Percentiles rank a stretch among this genome's conserved stretches.
These are phyloP conservation scores for Coelopa pilipes DNA, from an alignment of 2,888 invertebrate genomes.

Conservation along the genomic window DNA sequence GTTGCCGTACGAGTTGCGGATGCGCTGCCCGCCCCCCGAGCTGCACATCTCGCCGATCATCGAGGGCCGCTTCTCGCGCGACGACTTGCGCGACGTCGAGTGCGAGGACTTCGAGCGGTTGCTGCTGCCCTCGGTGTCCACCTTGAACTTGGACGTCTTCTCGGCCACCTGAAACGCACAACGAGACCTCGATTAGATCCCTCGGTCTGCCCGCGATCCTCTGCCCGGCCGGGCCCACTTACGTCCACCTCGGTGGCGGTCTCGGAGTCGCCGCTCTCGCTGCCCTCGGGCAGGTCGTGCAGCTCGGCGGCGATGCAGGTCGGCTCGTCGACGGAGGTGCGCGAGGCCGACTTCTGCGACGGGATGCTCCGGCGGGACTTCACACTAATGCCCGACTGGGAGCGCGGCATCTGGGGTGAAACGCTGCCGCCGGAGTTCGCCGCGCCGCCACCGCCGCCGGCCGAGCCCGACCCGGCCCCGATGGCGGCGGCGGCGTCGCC, in stretches of 20 bases:
- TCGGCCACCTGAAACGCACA: conserved; percentile 70
- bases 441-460: conserved; percentile 41
- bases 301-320: conserved; percentile 67
- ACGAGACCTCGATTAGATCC: background rate
- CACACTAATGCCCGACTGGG: conserved; percentile 69
- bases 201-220: background rate
- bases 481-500: conserved; percentile 53
- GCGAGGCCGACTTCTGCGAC: conserved; percentile 68
- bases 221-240: conserved; percentile 54
- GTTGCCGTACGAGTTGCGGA: conserved; percentile 67
- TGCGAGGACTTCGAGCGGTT: conserved; percentile 72
- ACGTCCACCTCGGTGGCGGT: conserved; percentile 80
- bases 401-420: conserved; percentile 67
- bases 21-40: conserved; percentile 64
- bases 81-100: conserved; percentile 77
- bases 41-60: conserved; percentile 68
- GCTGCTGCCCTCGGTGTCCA: conserved; percentile 75
- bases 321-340: conserved; percentile 70
- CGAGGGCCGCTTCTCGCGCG: conserved; percentile 71
- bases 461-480: conserved; percentile 41
- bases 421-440: conserved; percentile 56
- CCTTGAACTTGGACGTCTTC: conserved; percentile 80
- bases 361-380: conserved; percentile 70
- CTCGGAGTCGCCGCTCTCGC: conserved; percentile 73
- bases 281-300: conserved; percentile 71